A percentile compares a stretch with the other conserved stretches of the same genome.
Conservation (phyloP, 2,888 invertebrate genomes). For the Palloptera scutellata region DNA sequence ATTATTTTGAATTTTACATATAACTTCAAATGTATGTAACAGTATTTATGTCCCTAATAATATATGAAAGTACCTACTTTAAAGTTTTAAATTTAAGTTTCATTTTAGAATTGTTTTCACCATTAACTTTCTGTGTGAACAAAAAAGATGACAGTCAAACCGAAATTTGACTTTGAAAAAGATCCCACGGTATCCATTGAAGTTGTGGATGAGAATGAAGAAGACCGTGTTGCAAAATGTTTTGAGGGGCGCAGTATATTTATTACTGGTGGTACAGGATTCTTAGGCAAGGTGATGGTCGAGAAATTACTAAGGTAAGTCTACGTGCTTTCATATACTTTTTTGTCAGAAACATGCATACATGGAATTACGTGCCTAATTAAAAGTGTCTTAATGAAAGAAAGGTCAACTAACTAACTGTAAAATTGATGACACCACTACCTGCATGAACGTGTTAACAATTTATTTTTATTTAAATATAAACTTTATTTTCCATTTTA, state of each 20-base stretch:
- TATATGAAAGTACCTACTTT: too few relatives aligned
- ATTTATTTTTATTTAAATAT: background rate
- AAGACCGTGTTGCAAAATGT: constrained; percentile 60
- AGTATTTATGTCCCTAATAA: too few relatives aligned
- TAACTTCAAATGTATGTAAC: too few relatives aligned
- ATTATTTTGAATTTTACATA: too few relatives aligned
- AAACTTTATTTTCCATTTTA: background rate
- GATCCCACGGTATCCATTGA: constrained; percentile 48
- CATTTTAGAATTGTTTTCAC: too few relatives aligned
- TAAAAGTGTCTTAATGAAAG: background rate
- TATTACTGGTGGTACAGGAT: constrained; percentile 64
- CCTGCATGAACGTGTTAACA: too few relatives aligned
- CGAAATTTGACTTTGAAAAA: constrained; percentile 55
- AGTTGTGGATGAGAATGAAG: constrained; percentile 51
- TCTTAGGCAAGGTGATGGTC: constrained; percentile 63
- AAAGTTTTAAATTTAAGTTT: too few relatives aligned
- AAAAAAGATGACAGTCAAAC: constrained; percentile 51
- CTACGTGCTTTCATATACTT: background rate
- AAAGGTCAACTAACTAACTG: background rate
- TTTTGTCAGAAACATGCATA: background rate
- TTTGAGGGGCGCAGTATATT: constrained; percentile 59
- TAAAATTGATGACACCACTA: too few relatives aligned
- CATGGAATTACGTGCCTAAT: background rate
- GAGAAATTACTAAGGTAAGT: constrained; percentile 62
- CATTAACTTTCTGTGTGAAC: background rate